Base-by-base conservation (phyloP, 2,113 vertebrate genomes). In the Alosa alosa region DNA sequence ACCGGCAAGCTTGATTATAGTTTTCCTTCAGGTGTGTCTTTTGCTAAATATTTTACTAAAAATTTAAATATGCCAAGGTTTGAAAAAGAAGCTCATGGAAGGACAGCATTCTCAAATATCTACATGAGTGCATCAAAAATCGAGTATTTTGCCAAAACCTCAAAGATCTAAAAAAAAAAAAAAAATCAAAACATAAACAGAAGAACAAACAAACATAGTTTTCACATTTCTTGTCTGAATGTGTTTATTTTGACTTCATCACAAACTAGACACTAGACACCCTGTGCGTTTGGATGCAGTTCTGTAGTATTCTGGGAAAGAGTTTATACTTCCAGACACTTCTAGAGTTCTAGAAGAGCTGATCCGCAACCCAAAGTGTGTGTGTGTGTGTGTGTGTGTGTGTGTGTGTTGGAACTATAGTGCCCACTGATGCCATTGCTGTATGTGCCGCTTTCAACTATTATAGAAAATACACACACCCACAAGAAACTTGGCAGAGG, bases 401-500 rank as follows among this genome's bases (percentile, higher is more conserved):
- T 36, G 64, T 72, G 64, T 36, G 60, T 36, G 64, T 72, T 64
- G 60, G n/a, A 49, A 9, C 6, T 64, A 20, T 7, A 64, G 60
- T 64, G 22, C 60, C 60, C 20, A 64, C 18, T 20, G 22, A 64
- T 10, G 25, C 25, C 25, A 72, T 36, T 36, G 64, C 64, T 72
- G 64, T 72, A 72, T 11, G 13, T 11, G 10, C n/a, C 31, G 25
- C 64, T 72, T 72, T 72, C n/a, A 72, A 72, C n/a, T 72, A 72
- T 72, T 72, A 72, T 72, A 72, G 64, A 72, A 72, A 31, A 72
- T 25, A 72, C 64, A 72, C 64, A 31, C 64, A 31, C 31, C 22
- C 44, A 52, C 55, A 84, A n/a, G 50, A 84, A 81, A 64, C 22
- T 84, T 82, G 83, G 86, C 78, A 82, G 20, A 50, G 44, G 68